Percentiles rank a stretch among this genome's conserved stretches.
These are phyloP conservation scores for Nasonia giraulti DNA, from an alignment of 1,140 invertebrate genomes.

Conservation along the genomic window DNA sequence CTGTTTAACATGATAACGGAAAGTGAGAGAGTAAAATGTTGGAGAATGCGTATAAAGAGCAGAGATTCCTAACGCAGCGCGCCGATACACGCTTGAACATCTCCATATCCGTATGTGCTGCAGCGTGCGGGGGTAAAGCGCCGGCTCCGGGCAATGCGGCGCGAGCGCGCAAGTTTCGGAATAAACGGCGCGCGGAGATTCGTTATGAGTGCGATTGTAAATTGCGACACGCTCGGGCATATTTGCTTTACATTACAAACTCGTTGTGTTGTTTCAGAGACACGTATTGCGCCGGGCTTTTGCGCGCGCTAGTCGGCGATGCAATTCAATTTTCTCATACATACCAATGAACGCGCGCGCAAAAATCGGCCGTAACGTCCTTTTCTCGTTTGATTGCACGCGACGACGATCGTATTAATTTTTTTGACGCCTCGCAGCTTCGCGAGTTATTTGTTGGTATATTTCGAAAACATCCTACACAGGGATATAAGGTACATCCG, in stretches of 20 bases:
- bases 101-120: background rate
- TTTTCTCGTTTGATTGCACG: background rate
- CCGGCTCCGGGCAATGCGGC: background rate
- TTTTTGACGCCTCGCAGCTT: too few species aligned
- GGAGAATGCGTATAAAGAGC: background rate
- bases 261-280: conserved; percentile 34
- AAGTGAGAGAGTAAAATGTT: background rate
- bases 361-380: background rate
- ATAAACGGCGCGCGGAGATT: background rate
- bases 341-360: conserved; percentile 4
- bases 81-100: background rate
- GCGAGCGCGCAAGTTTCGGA: background rate
- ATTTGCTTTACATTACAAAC: conserved; percentile 39
- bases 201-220: conserved; percentile 41
- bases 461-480: too few species aligned
- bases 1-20: background rate
- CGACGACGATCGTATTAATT: too few species aligned
- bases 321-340: conserved; percentile 26
- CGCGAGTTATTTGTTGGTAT: too few species aligned
- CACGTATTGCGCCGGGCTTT: conserved; percentile 16
- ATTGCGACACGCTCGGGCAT: conserved; percentile 28
- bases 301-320: background rate
- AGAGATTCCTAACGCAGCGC: too few species aligned
- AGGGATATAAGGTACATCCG: background rate
- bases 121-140: background rate